Percentiles rank a stretch among this genome's conserved stretches.
phyloP scores from a whole-genome alignment of 2,888 invertebrate species.

The Apamea crenata region DNA sequence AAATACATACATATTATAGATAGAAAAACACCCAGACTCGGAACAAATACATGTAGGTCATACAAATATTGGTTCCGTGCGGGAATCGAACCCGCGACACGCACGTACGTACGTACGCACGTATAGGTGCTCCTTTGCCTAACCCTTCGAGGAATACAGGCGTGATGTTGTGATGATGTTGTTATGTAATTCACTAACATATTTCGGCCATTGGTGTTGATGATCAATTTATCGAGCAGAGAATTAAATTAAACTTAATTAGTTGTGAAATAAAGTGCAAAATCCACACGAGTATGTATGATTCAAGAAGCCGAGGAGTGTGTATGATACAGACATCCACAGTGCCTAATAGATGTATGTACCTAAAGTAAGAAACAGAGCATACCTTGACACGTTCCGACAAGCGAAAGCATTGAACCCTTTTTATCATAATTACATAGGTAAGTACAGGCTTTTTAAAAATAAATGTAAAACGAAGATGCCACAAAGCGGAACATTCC shows the following conservation, averaged over 20 bases:
- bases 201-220: not conserved
- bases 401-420: not conserved
- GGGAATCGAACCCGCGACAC: too few species aligned
- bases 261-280: not conserved
- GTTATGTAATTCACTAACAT: not conserved
- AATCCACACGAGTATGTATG: not conserved
- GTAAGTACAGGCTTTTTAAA: not conserved
- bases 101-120: too few species aligned
- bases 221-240: not conserved
- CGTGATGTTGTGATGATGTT: too few species aligned
- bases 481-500: conserved; percentile 56
- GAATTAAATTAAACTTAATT: not conserved
- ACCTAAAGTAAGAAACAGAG: not conserved
- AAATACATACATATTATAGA: too few species aligned
- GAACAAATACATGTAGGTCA: too few species aligned
- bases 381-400: not conserved
- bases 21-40: too few species aligned
- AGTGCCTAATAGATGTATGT: too few species aligned
- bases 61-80: too few species aligned
- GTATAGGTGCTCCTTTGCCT: too few species aligned
- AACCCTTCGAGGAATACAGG: too few species aligned
- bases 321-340: not conserved
- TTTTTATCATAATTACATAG: not conserved
- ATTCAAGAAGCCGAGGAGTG: not conserved
- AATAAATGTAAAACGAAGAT: conserved; percentile 13